Conservation (phyloP, 2,797 vertebrate genomes). For the Melanotaenia boesemani region DNA sequence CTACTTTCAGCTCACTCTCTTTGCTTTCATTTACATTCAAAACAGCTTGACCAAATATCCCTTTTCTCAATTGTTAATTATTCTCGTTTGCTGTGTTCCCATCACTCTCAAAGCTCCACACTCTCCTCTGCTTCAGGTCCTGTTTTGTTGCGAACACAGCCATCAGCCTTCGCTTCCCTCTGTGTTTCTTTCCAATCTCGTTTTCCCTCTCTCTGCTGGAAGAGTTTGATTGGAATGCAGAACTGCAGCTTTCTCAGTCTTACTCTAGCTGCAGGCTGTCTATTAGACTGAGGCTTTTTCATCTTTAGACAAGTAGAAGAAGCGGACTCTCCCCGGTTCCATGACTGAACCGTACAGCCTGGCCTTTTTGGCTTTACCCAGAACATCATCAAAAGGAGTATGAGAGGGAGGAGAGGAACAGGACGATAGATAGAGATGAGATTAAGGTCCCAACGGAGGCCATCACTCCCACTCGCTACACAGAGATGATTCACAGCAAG, state of each 20-base stretch:
- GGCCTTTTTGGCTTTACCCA: conserved; percentile 49
- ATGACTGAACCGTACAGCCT: conserved; percentile 52
- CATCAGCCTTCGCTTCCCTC: conserved; percentile 42
- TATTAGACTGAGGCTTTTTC: conserved; percentile 69
- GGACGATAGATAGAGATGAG: conserved; percentile 61
- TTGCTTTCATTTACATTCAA: conserved; percentile 12
- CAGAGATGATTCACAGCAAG: conserved; percentile 66
- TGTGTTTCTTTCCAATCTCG: conserved; percentile 57
- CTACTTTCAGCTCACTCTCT: neutral
- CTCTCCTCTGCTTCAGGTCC: conserved; percentile 25
- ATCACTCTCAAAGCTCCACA: conserved; percentile 23
- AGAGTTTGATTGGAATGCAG: conserved; percentile 72
- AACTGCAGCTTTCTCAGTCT: conserved; percentile 54
- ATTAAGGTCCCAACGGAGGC: conserved; percentile 66
- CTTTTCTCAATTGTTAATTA: conserved; percentile 25
- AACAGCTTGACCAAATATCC: neutral
- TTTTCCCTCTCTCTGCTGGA: conserved; percentile 61
- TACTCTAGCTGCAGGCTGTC: conserved; percentile 60
- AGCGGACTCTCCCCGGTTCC: conserved; percentile 55
- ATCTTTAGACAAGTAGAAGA: conserved; percentile 63
- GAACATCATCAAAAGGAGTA: conserved; percentile 68
- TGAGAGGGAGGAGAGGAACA: conserved; percentile 48
- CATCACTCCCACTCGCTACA: conserved; percentile 65
- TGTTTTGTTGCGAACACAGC: conserved; percentile 58
- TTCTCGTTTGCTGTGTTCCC: conserved; percentile 26